phyloP scores from a whole-genome alignment of 2,888 invertebrate genomes.

The Pecten maximus region DNA sequence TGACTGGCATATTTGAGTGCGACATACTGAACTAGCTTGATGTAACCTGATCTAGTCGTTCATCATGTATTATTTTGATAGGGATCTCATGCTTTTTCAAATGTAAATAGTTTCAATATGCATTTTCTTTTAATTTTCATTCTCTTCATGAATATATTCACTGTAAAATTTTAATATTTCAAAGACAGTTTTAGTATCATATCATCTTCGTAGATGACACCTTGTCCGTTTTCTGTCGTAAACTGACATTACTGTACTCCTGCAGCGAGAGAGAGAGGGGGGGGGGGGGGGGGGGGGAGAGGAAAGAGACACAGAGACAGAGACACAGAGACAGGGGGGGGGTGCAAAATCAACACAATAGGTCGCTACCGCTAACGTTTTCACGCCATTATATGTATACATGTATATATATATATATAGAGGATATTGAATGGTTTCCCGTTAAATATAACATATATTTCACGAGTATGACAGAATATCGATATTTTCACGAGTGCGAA shows the following conservation, averaged over 20 bases:
- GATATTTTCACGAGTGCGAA: no score
- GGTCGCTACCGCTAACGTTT: no score
- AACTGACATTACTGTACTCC: neutral
- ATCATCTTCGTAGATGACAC: neutral
- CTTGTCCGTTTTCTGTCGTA: neutral
- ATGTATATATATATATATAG: no score
- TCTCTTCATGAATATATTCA: conserved; percentile 32
- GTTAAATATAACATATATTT: no score
- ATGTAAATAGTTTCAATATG: conserved; percentile 32
- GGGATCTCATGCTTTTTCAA: conserved; percentile 27
- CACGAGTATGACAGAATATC: no score
- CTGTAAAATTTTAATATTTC: conserved; percentile 30
- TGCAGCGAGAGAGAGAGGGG: neutral
- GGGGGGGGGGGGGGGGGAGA: no score
- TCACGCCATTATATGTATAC: no score
- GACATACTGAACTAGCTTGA: neutral
- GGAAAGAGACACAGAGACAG: no score
- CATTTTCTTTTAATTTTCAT: conserved; percentile 32
- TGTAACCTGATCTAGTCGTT: neutral
- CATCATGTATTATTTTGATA: conserved; percentile 28
- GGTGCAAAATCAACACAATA: no score
- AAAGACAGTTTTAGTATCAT: neutral
- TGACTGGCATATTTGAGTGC: neutral
- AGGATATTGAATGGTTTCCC: no score
- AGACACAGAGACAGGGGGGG: no score